A percentile compares a stretch with the other conserved stretches of the same genome.
Conservation (phyloP, 1,140 invertebrate species). For the Rhagoletis zephyria region DNA sequence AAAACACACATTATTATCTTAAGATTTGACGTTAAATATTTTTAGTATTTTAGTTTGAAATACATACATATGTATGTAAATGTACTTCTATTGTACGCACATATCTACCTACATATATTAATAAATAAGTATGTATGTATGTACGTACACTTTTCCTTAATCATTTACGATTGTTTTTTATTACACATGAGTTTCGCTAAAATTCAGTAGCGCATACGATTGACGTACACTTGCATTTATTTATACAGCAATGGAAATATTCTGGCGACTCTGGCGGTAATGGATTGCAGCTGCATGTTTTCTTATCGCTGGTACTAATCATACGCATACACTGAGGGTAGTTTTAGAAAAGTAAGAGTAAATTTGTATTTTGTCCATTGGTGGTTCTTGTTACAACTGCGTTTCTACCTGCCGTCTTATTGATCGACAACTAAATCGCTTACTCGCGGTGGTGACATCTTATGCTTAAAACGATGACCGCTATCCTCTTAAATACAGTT, state of each 20-base stretch:
- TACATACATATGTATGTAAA: not conserved
- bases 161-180: too few relatives aligned
- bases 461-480: not conserved
- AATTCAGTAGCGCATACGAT: not conserved
- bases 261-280: not conserved
- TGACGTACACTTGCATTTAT: not conserved
- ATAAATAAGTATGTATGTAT: conserved; percentile 34
- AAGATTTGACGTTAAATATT: not conserved
- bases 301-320: not conserved
- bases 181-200: conserved; percentile 1
- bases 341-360: conserved; percentile 38
- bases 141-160: not conserved
- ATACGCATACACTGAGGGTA: not conserved
- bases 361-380: conserved; percentile 53
- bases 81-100: not conserved
- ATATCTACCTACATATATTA: conserved; percentile 26
- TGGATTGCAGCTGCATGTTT: not conserved
- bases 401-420: conserved; percentile 21
- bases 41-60: not conserved
- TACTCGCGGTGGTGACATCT: conserved; percentile 35
- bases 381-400: conserved; percentile 58
- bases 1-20: conserved; percentile 5
- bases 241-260: not conserved
- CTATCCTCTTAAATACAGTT: not conserved
- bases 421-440: not conserved